These are phyloP conservation scores for Leiothrix lutea DNA, from an alignment of 2,113 vertebrate genomes.

Conservation along the genomic window DNA sequence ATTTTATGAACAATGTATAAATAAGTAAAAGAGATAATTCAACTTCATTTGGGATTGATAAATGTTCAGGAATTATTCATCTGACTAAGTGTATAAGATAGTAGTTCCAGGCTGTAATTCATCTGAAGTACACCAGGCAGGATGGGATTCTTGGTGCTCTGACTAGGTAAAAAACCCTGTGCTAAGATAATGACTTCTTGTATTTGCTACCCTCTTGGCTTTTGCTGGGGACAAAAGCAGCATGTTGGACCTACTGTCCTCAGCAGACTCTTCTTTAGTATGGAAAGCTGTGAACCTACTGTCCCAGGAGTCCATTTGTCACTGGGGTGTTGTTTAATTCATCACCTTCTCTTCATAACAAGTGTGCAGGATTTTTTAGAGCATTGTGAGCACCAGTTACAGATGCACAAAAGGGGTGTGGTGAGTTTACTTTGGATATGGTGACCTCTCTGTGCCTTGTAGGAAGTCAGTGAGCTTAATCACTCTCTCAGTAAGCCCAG, in stretches of 20 bases:
- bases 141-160: not conserved
- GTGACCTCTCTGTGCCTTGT: not conserved
- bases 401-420: not conserved
- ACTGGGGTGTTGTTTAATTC: not conserved
- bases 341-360: not conserved
- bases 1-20: not conserved
- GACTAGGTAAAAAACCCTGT: not conserved
- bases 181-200: not conserved
- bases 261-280: not conserved
- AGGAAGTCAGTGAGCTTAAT: not conserved
- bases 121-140: not conserved
- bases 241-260: not conserved
- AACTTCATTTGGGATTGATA: not conserved
- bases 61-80: not conserved
- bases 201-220: not conserved
- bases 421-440: not conserved
- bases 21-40: not conserved
- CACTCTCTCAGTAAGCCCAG: not conserved
- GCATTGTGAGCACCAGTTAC: fast-evolving
- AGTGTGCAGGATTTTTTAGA: not conserved
- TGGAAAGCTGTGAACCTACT: not conserved
- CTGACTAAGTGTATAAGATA: not conserved
- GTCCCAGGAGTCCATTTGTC: not conserved
- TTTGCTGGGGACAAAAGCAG: not conserved
- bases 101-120: not conserved